Evolutionary conservation across 2,113 vertebrate species (phyloP).

Genomic region (Mixornis gularis): DNA sequence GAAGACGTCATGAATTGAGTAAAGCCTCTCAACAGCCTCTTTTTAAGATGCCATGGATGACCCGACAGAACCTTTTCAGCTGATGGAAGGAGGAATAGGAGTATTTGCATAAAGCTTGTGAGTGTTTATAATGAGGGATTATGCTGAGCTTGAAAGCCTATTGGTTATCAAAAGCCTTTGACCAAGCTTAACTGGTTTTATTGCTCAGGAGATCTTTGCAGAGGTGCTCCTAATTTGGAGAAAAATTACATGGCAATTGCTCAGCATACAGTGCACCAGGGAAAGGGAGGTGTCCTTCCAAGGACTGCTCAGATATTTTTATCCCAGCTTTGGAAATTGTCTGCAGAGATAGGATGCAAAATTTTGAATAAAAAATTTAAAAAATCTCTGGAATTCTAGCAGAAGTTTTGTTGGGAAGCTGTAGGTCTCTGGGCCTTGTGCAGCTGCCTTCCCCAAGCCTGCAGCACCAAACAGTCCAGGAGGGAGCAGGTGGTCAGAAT

Average conservation of each 20-base stretch:
- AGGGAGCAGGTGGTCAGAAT: neutral
- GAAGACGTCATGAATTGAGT: neutral
- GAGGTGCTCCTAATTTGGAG: neutral
- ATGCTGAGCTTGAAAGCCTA: neutral
- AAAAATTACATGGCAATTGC: neutral
- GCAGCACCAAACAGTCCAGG: neutral
- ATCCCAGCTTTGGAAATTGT: neutral
- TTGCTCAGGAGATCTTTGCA: neutral
- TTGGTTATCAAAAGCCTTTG: neutral
- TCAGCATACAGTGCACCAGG: neutral
- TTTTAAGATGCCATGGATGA: neutral
- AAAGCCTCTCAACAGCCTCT: neutral
- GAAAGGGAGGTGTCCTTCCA: neutral
- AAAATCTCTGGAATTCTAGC: neutral
- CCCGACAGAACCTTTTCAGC: neutral
- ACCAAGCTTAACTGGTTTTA: conserved; percentile 2
- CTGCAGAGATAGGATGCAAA: neutral
- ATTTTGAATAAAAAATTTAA: neutral
- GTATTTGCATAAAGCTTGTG: neutral
- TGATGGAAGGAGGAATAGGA: neutral
- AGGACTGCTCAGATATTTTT: neutral
- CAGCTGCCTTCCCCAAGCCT: neutral
- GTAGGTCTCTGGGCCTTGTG: neutral
- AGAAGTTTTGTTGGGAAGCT: neutral
- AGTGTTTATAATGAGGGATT: neutral